A percentile compares a stretch with the other conserved stretches of the same genome.
Conservation (phyloP, 2,888 invertebrate genomes). For the Eutolmus rufibarbis region DNA sequence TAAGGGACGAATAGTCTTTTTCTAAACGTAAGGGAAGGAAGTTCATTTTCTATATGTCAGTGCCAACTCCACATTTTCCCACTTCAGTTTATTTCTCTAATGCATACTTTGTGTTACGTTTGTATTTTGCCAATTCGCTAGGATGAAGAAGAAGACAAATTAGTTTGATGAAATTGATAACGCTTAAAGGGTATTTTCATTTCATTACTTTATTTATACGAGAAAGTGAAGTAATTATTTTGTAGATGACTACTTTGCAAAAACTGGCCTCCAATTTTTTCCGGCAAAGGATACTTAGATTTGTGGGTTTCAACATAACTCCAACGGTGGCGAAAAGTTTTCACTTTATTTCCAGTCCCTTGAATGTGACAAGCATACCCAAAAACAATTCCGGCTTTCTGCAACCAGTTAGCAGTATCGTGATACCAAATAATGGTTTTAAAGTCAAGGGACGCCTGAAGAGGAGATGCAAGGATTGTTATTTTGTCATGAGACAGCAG, state of each 20-base stretch:
- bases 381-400: neutral
- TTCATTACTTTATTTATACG: neutral
- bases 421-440: slow-evolving; percentile 67
- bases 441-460: slow-evolving; percentile 75
- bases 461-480: slow-evolving; percentile 81
- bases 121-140: too few relatives aligned
- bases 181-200: neutral
- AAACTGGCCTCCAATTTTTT: neutral
- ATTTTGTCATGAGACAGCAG: slow-evolving; percentile 72
- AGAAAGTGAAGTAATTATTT: neutral
- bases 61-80: too few relatives aligned
- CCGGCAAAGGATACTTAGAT: neutral
- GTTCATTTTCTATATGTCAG: too few relatives aligned
- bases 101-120: too few relatives aligned
- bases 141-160: too few relatives aligned
- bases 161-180: neutral
- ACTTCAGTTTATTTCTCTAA: too few relatives aligned
- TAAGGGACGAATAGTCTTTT: too few relatives aligned
- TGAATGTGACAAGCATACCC: neutral
- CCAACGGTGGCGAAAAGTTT: neutral
- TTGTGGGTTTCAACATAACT: neutral
- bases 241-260: neutral
- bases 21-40: too few relatives aligned
- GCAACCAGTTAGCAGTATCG: slow-evolving; percentile 53
- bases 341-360: neutral